Evolutionary conservation across 2,888 invertebrate genomes (phyloP), one percentile per base, ranked within the genome.

Genomic region (Machimus atricapillus): DNA sequence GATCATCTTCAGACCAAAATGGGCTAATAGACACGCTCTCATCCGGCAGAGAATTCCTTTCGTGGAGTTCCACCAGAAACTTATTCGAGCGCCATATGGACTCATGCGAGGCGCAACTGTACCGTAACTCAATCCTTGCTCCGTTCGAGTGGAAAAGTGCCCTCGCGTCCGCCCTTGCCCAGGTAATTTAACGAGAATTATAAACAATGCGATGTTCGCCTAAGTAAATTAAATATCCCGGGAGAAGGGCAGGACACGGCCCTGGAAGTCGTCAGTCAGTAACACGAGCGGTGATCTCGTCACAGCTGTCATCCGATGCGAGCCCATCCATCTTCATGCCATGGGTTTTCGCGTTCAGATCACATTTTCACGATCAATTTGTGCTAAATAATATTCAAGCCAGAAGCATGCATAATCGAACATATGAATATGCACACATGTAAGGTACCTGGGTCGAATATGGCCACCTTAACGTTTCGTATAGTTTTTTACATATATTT

Each of bases 301-400:
- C 85, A 85, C 85, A 46, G 40, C 85, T 85, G 85, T 85, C 85
- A 85, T 76, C 74, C 19, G 85, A 85, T 74, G 85, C 74, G 74
- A 85, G 73, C 46, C 37, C 74, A 85, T 85, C 85, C 85, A 74
- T 85, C 85, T 85, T 46, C 40, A 8, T 46, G 43, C 14, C 12
- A 23, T 85, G 85, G n/a, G 14, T 74, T 56, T 66, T 73, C 85
- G 46, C 74, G 40, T 83, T 14, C 76, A 76, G 37, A 1, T n/a
- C 31, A n/a, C 14, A 34, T n/a, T 37, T 76, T 76, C 14, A n/a
- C 40, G 9, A 37, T 16, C 19, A 40, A 83, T 66, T 66, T 66
- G 37, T 83, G 12, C 56, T 43, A n/a, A 52, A 31, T 52, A 81
- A 81, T 46, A n/a, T 37, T 81, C 16, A 56, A 52, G 34, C 46